Percentiles rank a stretch among this genome's conserved stretches.
Conservation (phyloP, 2,888 invertebrate genomes). For the Epirrhoe alternata region DNA sequence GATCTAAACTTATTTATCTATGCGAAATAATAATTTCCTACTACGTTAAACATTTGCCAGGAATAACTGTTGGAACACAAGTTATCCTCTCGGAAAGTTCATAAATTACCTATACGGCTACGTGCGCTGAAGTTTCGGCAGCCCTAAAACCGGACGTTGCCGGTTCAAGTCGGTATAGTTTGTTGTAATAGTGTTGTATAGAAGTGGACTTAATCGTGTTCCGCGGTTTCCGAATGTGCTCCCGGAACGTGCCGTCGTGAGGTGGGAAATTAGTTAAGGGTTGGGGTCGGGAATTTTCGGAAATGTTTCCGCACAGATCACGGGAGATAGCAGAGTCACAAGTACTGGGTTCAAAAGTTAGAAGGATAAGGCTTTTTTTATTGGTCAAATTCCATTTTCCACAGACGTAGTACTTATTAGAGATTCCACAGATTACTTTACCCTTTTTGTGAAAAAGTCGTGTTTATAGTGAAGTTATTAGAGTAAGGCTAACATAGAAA, state of each 20-base stretch:
- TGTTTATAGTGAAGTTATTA: too few species aligned
- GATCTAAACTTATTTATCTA: not conserved
- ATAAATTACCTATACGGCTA: slow-evolving; percentile 33
- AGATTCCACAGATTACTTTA: too few species aligned
- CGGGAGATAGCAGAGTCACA: slow-evolving; percentile 9
- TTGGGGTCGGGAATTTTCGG: slow-evolving; percentile 42
- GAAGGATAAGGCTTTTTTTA: too few species aligned
- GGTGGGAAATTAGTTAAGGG: slow-evolving; percentile 59
- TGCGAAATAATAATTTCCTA: not conserved
- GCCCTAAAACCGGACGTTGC: slow-evolving; percentile 49
- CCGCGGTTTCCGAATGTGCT: slow-evolving; percentile 63
- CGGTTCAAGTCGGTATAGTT: slow-evolving; percentile 55
- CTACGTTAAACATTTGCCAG: slow-evolving; percentile 21
- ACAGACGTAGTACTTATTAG: too few species aligned
- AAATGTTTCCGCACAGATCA: slow-evolving; percentile 31
- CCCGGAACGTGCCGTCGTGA: slow-evolving; percentile 56
- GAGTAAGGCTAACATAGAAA: too few species aligned
- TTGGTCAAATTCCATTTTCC: too few species aligned
- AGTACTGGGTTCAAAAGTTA: not conserved
- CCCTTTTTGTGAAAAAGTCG: too few species aligned
- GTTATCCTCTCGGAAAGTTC: slow-evolving; percentile 28
- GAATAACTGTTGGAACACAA: slow-evolving; percentile 21
- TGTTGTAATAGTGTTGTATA: slow-evolving; percentile 63
- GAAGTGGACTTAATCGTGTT: slow-evolving; percentile 66
- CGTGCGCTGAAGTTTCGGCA: slow-evolving; percentile 50